Evolutionary conservation across 2,797 vertebrate species (phyloP).

Genomic region (Rachycentron canadum): DNA sequence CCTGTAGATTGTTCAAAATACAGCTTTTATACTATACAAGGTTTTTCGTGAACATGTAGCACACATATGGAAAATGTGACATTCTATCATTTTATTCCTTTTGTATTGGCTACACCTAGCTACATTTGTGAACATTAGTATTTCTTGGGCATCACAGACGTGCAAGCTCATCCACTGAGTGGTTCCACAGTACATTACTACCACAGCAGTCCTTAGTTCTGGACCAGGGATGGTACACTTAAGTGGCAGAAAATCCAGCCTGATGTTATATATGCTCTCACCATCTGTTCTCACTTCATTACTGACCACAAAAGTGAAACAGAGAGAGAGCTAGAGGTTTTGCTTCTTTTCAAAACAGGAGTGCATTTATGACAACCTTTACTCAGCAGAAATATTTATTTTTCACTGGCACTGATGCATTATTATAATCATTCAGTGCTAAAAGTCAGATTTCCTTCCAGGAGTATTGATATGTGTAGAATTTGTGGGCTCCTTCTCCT

Average conservation of each 20-base stretch:
- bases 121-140: neutral
- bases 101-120: neutral
- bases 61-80: neutral
- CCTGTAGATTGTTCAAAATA: constrained; percentile 2
- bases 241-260: constrained; percentile 27
- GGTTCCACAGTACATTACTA: neutral
- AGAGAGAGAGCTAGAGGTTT: neutral
- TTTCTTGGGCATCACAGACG: constrained; percentile 3
- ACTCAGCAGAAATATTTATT: neutral
- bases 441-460: constrained; percentile 1
- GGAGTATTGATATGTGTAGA: neutral
- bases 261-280: constrained; percentile 14
- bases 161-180: neutral
- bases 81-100: neutral
- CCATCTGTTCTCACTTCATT: constrained; percentile 41
- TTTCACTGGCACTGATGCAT: neutral
- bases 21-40: neutral
- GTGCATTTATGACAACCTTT: neutral
- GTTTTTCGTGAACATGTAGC: neutral
- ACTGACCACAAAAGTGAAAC: constrained; percentile 16
- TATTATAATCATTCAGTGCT: neutral
- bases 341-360: constrained; percentile 24
- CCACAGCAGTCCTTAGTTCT: neutral
- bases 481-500: no score
- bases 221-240: constrained; percentile 30